phyloP scores from a whole-genome alignment of 2,888 invertebrate species.

The Volucella zonaria region DNA sequence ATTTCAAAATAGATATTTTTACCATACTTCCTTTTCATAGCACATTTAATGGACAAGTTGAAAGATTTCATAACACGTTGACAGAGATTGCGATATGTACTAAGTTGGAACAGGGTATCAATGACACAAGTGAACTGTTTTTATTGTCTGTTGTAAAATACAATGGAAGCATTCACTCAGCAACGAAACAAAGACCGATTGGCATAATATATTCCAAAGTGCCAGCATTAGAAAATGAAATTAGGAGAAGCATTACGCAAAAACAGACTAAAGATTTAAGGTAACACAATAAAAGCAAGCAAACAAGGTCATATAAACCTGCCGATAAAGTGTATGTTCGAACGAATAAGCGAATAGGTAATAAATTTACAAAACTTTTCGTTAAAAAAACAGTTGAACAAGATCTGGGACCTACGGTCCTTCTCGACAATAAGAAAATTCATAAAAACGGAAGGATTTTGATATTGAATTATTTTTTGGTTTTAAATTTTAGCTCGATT shows the following conservation, averaged over 20 bases:
- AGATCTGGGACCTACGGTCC: conserved; percentile 32
- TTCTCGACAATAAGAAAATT: conserved; percentile 28
- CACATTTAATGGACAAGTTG: conserved; percentile 44
- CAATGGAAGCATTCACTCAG: conserved; percentile 33
- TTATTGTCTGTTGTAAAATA: conserved; percentile 34
- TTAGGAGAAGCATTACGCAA: conserved; percentile 9
- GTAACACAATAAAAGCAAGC: conserved; percentile 23
- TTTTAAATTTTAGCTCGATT: conserved; percentile 1
- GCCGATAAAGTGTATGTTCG: conserved; percentile 35
- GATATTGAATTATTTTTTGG: neutral
- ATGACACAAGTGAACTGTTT: conserved; percentile 36
- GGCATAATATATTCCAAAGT: conserved; percentile 16
- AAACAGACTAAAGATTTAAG: conserved; percentile 2
- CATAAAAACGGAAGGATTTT: conserved; percentile 15
- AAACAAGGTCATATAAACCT: conserved; percentile 16
- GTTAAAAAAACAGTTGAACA: conserved; percentile 26
- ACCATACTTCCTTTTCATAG: conserved; percentile 42
- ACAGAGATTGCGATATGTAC: conserved; percentile 42
- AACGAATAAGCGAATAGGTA: conserved; percentile 52
- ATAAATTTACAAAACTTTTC: conserved; percentile 47
- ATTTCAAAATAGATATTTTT: conserved; percentile 31
- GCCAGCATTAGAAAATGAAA: conserved; percentile 6
- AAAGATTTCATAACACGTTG: conserved; percentile 47
- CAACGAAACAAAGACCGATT: conserved; percentile 34
- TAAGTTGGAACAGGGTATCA: conserved; percentile 37